Conservation (phyloP, 2,888 invertebrate species). For the Acrocyrtus sp. region DNA sequence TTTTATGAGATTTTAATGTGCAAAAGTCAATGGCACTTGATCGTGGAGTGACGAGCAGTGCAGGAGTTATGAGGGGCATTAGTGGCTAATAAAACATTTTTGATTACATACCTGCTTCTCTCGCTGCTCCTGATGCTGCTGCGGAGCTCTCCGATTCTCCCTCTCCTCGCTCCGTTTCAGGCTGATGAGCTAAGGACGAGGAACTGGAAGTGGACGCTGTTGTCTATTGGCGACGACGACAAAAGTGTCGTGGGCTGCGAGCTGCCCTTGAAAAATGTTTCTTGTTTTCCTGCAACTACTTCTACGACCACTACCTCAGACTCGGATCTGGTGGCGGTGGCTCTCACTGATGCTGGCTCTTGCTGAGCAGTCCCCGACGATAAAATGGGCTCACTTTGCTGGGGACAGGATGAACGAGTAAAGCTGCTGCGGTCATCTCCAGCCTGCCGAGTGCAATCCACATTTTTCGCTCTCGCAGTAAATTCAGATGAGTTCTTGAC, state of each 20-base stretch:
- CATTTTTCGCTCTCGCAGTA: conserved; percentile 44
- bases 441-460: conserved; percentile 39
- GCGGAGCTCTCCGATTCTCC: no score
- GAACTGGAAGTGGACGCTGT: conserved; percentile 26
- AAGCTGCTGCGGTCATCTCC: conserved; percentile 40
- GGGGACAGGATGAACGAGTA: conserved; percentile 15
- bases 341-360: conserved; percentile 21
- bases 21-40: conserved; percentile 53
- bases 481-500: conserved; percentile 51
- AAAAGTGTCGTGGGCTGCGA: conserved; percentile 33
- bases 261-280: conserved; percentile 33
- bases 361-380: conserved; percentile 17
- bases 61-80: conserved; percentile 46
- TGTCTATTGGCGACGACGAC: conserved; percentile 26
- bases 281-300: conserved; percentile 22
- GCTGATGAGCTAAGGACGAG: conserved; percentile 17
- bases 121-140: conserved; percentile 18
- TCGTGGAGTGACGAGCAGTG: conserved; percentile 35
- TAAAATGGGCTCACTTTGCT: neutral
- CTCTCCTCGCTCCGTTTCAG: neutral
- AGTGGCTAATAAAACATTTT: conserved; percentile 49
- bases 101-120: conserved; percentile 49
- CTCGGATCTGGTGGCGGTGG: conserved; percentile 19
- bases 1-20: conserved; percentile 52
- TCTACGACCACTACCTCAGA: conserved; percentile 27